Evolutionary conservation across 2,888 invertebrate genomes (phyloP), one percentile per base, ranked within the genome.

Genomic region (Hetaerina titia): DNA sequence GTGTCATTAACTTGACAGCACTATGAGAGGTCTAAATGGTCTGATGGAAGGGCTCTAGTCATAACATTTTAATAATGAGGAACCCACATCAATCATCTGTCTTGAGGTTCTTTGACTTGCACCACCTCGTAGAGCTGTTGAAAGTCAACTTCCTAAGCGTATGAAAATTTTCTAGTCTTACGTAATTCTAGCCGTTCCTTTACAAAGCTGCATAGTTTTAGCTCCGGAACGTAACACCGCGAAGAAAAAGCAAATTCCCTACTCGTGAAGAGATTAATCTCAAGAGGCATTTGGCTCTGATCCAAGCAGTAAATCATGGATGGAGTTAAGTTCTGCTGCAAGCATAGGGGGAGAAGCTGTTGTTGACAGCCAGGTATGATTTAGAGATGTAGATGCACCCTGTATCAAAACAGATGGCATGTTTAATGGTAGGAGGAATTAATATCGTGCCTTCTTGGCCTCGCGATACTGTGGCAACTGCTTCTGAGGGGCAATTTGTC

Each of bases 321-420:
- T 92, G 31, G 92, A 69, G 92, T n/a, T 69, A 56, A 69, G 64
- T 45, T 81, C 56, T 64, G 92, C 69, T 69, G 56, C 64, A 69
- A 92, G 92, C 45, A n/a, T 56, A 69, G 92, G 45, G 81, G 81
- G 31, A 81, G 13, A 92, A 56, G 56, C 22, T 69, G 69, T 74
- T 92, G 92, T 69, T 92, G 92, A 92, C 92, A 69, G 31, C 92
- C 60, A n/a, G 69, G 64, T 92, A 92, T 92, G 92, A 92, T 92
- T 92, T 92, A 92, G 56, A 69, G 22, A 56, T 69, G 92, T 92
- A 92, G 92, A 56, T 92, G 92, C 92, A 92, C 56, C 92, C 69
- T 74, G 69, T 92, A 92, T 92, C 92, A 92, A 92, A 92, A 69
- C 92, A 56, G 74, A 92, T 74, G 92, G 69, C 92, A 74, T 56